phyloP scores from a whole-genome alignment of 2,888 invertebrate genomes.

The Coenonympha arcania region DNA sequence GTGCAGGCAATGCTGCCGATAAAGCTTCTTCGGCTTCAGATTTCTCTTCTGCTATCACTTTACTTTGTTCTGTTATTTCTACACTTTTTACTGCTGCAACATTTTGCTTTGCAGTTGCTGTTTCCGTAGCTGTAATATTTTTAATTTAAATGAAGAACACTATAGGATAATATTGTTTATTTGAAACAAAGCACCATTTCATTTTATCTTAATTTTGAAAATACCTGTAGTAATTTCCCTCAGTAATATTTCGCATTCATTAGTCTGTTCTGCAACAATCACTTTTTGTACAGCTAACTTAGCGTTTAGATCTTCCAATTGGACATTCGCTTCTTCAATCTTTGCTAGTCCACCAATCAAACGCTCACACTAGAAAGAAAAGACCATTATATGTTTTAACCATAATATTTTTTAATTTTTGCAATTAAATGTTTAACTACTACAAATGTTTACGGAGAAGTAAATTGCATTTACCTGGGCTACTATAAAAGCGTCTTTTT shows the following conservation, averaged over 20 bases:
- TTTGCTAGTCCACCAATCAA: conserved; percentile 82
- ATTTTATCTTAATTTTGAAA: neutral
- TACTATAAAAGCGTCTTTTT: conserved; percentile 77
- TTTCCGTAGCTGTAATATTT: conserved; percentile 70
- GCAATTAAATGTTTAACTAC: neutral
- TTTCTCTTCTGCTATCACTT: conserved; percentile 85
- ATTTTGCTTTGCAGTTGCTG: conserved; percentile 84
- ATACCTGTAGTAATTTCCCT: conserved; percentile 80
- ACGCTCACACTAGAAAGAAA: conserved; percentile 74
- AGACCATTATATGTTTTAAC: neutral
- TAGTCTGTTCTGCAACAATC: conserved; percentile 86
- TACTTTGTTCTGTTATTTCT: conserved; percentile 87
- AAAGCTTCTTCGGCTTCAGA: conserved; percentile 87
- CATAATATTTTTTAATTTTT: neutral
- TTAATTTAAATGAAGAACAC: neutral
- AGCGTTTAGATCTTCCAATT: conserved; percentile 84
- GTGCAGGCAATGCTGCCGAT: conserved; percentile 86
- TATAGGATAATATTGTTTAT: neutral
- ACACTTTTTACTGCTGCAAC: conserved; percentile 85
- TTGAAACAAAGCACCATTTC: neutral
- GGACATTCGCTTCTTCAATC: conserved; percentile 89
- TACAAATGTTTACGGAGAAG: neutral
- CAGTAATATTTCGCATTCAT: conserved; percentile 84
- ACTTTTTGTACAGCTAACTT: conserved; percentile 87
- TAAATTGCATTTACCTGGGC: conserved; percentile 52